Conservation (phyloP, 2,113 vertebrate species). For the Amblyopsis rosae region DNA sequence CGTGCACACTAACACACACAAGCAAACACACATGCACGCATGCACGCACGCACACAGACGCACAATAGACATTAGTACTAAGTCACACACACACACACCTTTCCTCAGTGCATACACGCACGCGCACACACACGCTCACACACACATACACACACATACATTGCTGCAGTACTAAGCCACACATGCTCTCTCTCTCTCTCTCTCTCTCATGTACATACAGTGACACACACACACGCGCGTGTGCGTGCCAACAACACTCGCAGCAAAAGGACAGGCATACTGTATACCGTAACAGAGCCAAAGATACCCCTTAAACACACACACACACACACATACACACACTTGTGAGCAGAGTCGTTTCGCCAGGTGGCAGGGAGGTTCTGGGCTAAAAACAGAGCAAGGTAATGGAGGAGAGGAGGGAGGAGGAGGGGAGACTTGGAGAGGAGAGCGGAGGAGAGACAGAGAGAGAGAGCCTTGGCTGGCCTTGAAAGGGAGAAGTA, state of each 20-base stretch:
- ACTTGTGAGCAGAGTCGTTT: conserved; percentile 47
- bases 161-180: background rate
- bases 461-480: background rate
- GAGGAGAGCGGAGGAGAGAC: background rate
- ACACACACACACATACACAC: conserved; percentile 9
- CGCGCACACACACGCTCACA: conserved; percentile 37
- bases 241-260: conserved; percentile 56
- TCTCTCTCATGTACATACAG: conserved; percentile 25
- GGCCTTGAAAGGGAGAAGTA: background rate
- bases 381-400: conserved; percentile 53
- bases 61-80: background rate
- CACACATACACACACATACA: conserved; percentile 28
- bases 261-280: conserved; percentile 63
- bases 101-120: background rate
- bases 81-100: background rate
- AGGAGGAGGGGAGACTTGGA: too few species aligned
- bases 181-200: too few species aligned
- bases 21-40: too few species aligned
- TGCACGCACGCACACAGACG: conserved; percentile 1
- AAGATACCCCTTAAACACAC: conserved; percentile 45
- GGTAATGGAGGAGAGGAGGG: too few species aligned
- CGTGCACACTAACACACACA: too few species aligned
- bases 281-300: conserved; percentile 53
- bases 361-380: conserved; percentile 71
- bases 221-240: conserved; percentile 37